Base-by-base conservation (phyloP, 2,888 invertebrate genomes). In the Drosophila lacicola region DNA sequence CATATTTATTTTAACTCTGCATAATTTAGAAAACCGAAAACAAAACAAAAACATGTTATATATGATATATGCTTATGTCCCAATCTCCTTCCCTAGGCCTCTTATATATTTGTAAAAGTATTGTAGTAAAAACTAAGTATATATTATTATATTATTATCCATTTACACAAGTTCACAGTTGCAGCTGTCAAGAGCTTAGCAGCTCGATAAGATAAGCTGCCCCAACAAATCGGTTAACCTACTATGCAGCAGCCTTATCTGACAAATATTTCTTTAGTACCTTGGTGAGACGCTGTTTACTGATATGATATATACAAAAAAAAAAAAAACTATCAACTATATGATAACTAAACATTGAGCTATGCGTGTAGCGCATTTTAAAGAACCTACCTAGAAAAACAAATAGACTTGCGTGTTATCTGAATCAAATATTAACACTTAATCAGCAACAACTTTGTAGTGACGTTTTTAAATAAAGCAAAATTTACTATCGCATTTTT, bases 401-500 rank as follows among this genome's bases (percentile, higher is more conserved):
- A 46, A 64, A 67, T 80, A 77, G 73, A 81, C 70, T 65, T 78
- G 84, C 55, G 78, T 83, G 87, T 84, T 87, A 87, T 87, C 87
- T 74, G 56, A 77, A 84, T 65, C 75, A 86, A 80, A 76, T 79
- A 82, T 83, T 63, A 80, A 70, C 64, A 75, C 72, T 78, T 83
- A 88, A 83, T 67, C 75, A 79, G 79, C 77, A 70, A 85, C 64
- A 85, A 84, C 87, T 90, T 90, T 90, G 90, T 90, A 90, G 90
- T 88, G 88, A 90, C 90, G 82, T 89, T 90, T 90, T 90, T 90
- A 84, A 90, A 90, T 86, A 90, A 88, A 79, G 73, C 74, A 81
- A 82, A 77, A 82, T 77, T 67, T 72, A 83, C 74, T 73, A 82
- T 46, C 39, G 44, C 14, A 42, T 57, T 73, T 78, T 68, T 54